These are phyloP conservation scores for Drosophila mulleri DNA, from an alignment of 2,888 invertebrate genomes.

Conservation along the genomic window DNA sequence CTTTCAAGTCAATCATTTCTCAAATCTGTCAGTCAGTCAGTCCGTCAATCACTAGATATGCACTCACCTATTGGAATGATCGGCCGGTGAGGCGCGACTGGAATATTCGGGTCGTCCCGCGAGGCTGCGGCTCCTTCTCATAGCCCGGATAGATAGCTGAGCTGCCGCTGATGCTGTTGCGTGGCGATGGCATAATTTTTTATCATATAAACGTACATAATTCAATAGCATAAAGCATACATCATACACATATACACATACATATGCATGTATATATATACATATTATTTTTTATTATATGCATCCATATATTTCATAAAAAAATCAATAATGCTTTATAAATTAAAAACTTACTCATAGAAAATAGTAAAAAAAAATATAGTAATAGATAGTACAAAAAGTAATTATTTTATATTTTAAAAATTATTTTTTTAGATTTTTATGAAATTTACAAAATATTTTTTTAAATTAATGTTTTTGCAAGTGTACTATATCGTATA, in stretches of 20 bases:
- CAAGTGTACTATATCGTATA: slow-evolving; percentile 42
- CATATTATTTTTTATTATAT: slow-evolving; percentile 5
- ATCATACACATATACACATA: slow-evolving; percentile 10
- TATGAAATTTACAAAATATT: slow-evolving; percentile 64
- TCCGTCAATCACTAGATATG: not conserved
- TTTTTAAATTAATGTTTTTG: slow-evolving; percentile 56
- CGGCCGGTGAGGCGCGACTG: slow-evolving; percentile 85
- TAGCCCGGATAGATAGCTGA: slow-evolving; percentile 82
- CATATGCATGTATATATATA: slow-evolving; percentile 6
- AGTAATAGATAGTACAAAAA: slow-evolving; percentile 48
- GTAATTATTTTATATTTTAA: slow-evolving; percentile 26
- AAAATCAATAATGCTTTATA: slow-evolving; percentile 52
- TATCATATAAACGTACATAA: slow-evolving; percentile 57
- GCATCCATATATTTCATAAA: slow-evolving; percentile 17
- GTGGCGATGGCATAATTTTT: slow-evolving; percentile 79
- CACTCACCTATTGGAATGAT: slow-evolving; percentile 85
- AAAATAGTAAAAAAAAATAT: slow-evolving; percentile 47
- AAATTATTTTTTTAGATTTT: slow-evolving; percentile 33
- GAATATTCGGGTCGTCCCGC: slow-evolving; percentile 84
- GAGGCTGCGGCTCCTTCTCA: slow-evolving; percentile 77
- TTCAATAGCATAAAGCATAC: slow-evolving; percentile 41
- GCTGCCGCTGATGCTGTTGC: slow-evolving; percentile 81
- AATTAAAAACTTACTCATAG: slow-evolving; percentile 51
- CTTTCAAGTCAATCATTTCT: not conserved
- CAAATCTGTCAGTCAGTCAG: not conserved